These are phyloP conservation scores for Lordiphosa clarofinis DNA, from an alignment of 1,140 invertebrate genomes.

Conservation along the genomic window DNA sequence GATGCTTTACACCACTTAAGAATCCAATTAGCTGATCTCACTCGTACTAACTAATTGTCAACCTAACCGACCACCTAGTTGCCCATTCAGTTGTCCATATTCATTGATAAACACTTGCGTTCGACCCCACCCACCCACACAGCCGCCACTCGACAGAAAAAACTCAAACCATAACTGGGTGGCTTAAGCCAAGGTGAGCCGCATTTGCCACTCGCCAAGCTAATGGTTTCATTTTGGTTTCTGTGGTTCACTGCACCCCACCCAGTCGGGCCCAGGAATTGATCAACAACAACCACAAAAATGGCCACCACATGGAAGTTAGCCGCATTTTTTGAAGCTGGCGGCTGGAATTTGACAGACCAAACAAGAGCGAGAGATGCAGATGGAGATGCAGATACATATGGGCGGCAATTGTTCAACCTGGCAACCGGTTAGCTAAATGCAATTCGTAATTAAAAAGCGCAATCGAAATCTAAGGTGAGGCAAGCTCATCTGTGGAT, in stretches of 20 bases:
- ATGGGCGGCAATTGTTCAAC: constrained; percentile 61
- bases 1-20: background rate
- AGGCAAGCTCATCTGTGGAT: constrained; percentile 31
- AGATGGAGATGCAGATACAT: constrained; percentile 42
- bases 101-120: constrained; percentile 63
- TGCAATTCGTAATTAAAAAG: constrained; percentile 63
- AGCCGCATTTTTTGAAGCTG: constrained; percentile 49
- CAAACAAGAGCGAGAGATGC: constrained; percentile 13
- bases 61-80: constrained; percentile 45
- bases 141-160: constrained; percentile 11
- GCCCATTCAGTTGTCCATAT: constrained; percentile 64
- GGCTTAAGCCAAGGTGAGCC: constrained; percentile 64
- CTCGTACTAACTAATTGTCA: constrained; percentile 32
- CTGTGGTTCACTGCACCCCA: constrained; percentile 44
- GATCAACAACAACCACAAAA: constrained; percentile 25
- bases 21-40: background rate
- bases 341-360: constrained; percentile 13
- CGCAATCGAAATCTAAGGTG: constrained; percentile 36
- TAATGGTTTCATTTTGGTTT: constrained; percentile 18
- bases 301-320: constrained; percentile 57
- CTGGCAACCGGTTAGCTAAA: constrained; percentile 47
- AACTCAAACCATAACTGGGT: constrained; percentile 27
- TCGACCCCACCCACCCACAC: constrained; percentile 39
- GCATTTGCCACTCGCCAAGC: constrained; percentile 43
- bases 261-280: constrained; percentile 36